A percentile compares a stretch with the other conserved stretches of the same genome.
Evolutionary conservation across 1,140 invertebrate genomes (phyloP).

Genomic region (Lordiphosa clarofinis): DNA sequence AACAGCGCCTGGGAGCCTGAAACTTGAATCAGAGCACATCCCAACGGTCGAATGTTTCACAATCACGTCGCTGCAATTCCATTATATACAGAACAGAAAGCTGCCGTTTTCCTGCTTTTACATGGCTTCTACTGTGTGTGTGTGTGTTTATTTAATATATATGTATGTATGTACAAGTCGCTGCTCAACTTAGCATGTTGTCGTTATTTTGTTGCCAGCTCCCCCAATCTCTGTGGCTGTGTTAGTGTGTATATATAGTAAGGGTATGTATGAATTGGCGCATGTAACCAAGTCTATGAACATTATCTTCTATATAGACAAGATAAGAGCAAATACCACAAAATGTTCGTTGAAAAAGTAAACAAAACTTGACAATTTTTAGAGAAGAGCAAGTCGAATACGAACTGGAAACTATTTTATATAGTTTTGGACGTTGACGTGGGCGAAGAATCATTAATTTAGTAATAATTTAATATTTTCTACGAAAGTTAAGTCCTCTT

Average conservation of each 20-base stretch:
- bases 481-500: too few species aligned
- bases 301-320: conserved; percentile 35
- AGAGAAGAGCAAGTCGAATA: too few species aligned
- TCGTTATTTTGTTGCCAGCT: conserved; percentile 63
- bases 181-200: conserved; percentile 65
- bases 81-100: conserved; percentile 68
- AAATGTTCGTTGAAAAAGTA: conserved; percentile 1
- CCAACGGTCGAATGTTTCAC: conserved; percentile 79
- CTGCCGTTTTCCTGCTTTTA: conserved; percentile 16
- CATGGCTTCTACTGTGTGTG: conserved; percentile 19
- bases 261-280: conserved; percentile 20
- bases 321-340: conserved; percentile 25
- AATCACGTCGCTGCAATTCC: conserved; percentile 79
- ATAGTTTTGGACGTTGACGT: too few species aligned
- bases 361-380: not conserved
- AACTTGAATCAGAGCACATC: conserved; percentile 79
- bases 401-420: conserved; percentile 1
- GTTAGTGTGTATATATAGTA: conserved; percentile 7
- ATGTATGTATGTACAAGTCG: conserved; percentile 37
- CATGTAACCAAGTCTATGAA: conserved; percentile 37
- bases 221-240: conserved; percentile 27
- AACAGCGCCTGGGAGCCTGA: conserved; percentile 52
- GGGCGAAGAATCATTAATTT: too few species aligned
- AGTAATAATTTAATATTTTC: too few species aligned
- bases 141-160: conserved; percentile 24